A percentile compares a stretch with the other conserved stretches of the same genome.
These are phyloP conservation scores for Parascotia fuliginaria DNA, from an alignment of 2,888 invertebrate genomes.

Conservation along the genomic window DNA sequence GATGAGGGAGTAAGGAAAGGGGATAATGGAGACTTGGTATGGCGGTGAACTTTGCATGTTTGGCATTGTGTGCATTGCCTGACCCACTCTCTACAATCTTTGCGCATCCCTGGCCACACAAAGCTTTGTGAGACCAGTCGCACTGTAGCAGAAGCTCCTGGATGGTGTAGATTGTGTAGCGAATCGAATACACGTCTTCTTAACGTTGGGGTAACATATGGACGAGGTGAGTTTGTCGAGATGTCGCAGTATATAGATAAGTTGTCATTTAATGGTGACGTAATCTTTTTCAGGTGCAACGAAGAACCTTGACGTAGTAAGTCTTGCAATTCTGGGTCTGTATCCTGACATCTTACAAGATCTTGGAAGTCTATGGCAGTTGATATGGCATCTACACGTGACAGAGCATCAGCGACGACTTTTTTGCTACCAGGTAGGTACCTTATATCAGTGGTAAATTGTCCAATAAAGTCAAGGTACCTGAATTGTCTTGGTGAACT, in stretches of 20 bases:
- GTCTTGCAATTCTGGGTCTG: neutral
- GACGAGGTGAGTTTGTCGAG: neutral
- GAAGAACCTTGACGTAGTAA: neutral
- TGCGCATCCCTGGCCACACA: neutral
- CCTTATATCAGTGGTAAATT: slow-evolving; percentile 19
- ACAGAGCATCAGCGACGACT: slow-evolving; percentile 1
- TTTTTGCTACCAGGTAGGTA: slow-evolving; percentile 4
- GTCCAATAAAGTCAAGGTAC: slow-evolving; percentile 15
- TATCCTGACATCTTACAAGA: neutral
- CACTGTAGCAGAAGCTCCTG: neutral
- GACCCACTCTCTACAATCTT: neutral
- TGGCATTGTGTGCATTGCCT: neutral
- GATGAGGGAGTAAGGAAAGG: neutral
- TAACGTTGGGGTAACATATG: neutral
- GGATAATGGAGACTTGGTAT: neutral
- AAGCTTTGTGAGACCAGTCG: neutral
- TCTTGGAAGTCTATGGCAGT: neutral
- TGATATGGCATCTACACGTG: neutral
- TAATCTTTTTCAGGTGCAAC: neutral
- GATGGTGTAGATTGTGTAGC: neutral
- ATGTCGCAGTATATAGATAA: neutral
- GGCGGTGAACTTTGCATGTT: neutral
- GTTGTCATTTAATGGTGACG: neutral
- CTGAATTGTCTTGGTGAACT: slow-evolving; percentile 14
- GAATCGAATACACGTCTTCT: neutral